These are phyloP conservation scores for Drosophila greeni DNA, from an alignment of 2,888 invertebrate species.

Conservation along the genomic window DNA sequence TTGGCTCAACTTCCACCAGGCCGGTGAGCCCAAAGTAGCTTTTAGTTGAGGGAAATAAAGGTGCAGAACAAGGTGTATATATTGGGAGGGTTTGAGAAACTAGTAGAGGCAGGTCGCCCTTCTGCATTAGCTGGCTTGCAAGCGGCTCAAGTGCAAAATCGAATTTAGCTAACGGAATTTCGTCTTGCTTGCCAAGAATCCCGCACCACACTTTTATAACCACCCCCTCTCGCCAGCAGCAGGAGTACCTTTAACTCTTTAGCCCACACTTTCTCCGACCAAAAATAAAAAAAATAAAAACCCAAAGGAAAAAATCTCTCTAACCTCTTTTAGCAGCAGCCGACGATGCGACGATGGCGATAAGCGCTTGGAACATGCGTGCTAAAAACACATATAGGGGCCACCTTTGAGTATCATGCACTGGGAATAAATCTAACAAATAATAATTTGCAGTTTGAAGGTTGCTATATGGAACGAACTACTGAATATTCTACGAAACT, in stretches of 20 bases:
- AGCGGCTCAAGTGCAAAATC: constrained; percentile 73
- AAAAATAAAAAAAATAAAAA: constrained; percentile 1
- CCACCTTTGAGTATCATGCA: neutral
- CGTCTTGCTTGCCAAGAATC: constrained; percentile 61
- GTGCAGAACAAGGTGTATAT: constrained; percentile 24
- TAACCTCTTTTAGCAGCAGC: constrained; percentile 24
- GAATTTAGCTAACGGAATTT: constrained; percentile 73
- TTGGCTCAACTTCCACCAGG: constrained; percentile 30
- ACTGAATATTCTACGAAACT: too few species aligned
- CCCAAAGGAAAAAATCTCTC: constrained; percentile 4
- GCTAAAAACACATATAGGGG: constrained; percentile 57
- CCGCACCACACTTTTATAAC: constrained; percentile 11
- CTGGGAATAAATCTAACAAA: neutral
- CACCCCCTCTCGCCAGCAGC: neutral
- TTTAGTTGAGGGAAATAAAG: constrained; percentile 45
- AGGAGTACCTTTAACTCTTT: neutral
- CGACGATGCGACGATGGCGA: constrained; percentile 56
- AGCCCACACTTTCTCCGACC: neutral
- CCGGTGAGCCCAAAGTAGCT: constrained; percentile 20
- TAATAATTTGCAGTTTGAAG: too few species aligned
- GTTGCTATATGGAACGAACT: too few species aligned
- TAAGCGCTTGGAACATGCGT: constrained; percentile 69
- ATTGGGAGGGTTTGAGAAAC: neutral
- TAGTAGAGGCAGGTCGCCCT: constrained; percentile 57
- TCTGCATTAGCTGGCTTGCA: constrained; percentile 66